Base-by-base conservation (phyloP, 1,140 invertebrate genomes). In the Melipona quadrifasciata region DNA sequence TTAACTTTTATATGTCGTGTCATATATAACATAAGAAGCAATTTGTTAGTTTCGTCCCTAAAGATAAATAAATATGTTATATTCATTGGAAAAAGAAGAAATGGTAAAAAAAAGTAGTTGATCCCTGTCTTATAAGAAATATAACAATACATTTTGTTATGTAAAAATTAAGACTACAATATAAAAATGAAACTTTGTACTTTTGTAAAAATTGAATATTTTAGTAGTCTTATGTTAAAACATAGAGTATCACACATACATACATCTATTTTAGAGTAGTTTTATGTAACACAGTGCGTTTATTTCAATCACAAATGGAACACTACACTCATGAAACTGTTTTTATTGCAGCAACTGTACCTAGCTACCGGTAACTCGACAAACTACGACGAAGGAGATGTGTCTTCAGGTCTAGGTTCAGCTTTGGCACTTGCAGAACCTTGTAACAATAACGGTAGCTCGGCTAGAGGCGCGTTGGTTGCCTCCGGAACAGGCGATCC, bases 271-370 rank as follows among this genome's bases (percentile, higher is more conserved):
- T n/a, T n/a, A n/a, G n/a, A n/a, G n/a, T 6, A 61, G 58, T 61
- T 5, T 61, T 5, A n/a, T 14, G 58, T n/a, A 12, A 61, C 58
- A 61, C 58, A 14, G 3, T 24, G n/a, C 14, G 4, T 61, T 24
- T 24, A 61, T 14, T 19, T 61, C 58, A 61, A 61, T 11, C 58
- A 14, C 58, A 61, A n/a, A 61, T n/a, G 8, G 16, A 27, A 64
- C n/a, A 8, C n/a, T 17, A 16, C 16, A 31, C 8, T 67, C 17
- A 19, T 47, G 24, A 11, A 24, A 31, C 0, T 47, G 19, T 77
- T 58, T 85, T 39, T 65, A 86, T 95, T 95, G 5, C 94, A 97
- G 97, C 97, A 97, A 97, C 92, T 97, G 47, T 97, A 97, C 93
- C 94, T 97, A 92, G 96, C 96, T 1, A 96, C 96, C 55, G 96